These are phyloP conservation scores for Corydoras maculifer DNA, from an alignment of 2,113 vertebrate species.

Conservation along the genomic window DNA sequence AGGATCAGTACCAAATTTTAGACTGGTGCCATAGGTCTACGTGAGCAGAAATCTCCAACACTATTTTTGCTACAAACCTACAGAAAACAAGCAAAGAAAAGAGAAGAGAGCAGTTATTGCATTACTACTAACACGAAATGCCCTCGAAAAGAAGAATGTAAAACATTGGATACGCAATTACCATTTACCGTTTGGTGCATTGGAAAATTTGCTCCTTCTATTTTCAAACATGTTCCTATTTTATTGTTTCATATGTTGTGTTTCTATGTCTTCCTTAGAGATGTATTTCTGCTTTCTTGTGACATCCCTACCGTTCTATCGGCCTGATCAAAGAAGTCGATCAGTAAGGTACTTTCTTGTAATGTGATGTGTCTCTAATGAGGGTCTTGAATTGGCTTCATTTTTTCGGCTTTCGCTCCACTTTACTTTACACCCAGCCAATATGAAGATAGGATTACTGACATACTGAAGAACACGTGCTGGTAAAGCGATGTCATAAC, in stretches of 20 bases:
- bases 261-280: conserved; percentile 59
- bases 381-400: conserved; percentile 31
- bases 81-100: conserved; percentile 15
- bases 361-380: conserved; percentile 19
- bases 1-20: conserved; percentile 54
- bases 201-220: conserved; percentile 12
- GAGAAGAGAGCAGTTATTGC: conserved; percentile 11
- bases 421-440: conserved; percentile 22
- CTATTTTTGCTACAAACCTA: conserved; percentile 42
- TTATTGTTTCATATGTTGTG: background rate
- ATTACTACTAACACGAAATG: conserved; percentile 28
- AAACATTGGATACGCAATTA: no score
- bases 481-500: conserved; percentile 13
- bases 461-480: conserved; percentile 15
- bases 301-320: conserved; percentile 56
- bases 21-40: conserved; percentile 64
- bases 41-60: conserved; percentile 50
- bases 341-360: conserved; percentile 9
- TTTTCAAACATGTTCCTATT: background rate
- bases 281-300: conserved; percentile 75
- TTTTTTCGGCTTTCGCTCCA: conserved; percentile 16
- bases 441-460: conserved; percentile 16
- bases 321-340: conserved; percentile 50
- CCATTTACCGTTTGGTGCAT: no score
- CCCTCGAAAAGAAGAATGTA: no score